phyloP scores from a whole-genome alignment of 1,140 invertebrate species.

The Drosophila yakuba region DNA sequence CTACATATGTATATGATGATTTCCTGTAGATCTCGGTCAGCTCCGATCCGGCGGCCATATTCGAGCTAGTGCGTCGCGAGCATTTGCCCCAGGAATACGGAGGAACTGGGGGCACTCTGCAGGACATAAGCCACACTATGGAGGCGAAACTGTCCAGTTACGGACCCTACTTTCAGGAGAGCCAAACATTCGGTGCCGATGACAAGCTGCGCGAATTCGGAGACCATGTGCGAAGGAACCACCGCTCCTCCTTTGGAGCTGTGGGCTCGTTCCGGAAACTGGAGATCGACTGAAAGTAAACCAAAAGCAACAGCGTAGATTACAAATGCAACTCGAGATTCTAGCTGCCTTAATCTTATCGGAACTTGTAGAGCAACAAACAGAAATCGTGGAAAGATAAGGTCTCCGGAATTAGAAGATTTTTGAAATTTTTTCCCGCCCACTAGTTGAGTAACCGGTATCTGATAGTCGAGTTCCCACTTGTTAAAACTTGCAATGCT shows the following conservation, averaged over 20 bases:
- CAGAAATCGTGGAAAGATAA: too few species aligned
- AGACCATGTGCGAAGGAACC: slow-evolving; percentile 74
- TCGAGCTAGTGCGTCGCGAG: slow-evolving; percentile 85
- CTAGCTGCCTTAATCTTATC: slow-evolving; percentile 1
- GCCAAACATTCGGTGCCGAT: slow-evolving; percentile 85
- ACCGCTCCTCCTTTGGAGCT: slow-evolving; percentile 86
- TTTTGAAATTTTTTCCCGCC: too few species aligned
- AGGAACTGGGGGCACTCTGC: slow-evolving; percentile 84
- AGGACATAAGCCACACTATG: slow-evolving; percentile 85
- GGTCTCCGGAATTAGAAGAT: too few species aligned
- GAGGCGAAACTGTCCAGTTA: slow-evolving; percentile 85
- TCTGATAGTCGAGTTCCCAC: too few species aligned
- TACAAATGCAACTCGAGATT: slow-evolving; percentile 2
- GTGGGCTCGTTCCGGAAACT: slow-evolving; percentile 86
- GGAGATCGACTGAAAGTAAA: slow-evolving; percentile 63
- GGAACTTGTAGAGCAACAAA: too few species aligned
- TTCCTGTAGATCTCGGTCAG: slow-evolving; percentile 66
- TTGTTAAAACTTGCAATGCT: too few species aligned
- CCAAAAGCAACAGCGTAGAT: neutral
- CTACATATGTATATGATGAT: too few species aligned
- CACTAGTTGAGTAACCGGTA: too few species aligned
- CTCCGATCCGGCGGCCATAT: slow-evolving; percentile 80
- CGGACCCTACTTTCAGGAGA: slow-evolving; percentile 85
- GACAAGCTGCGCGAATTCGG: slow-evolving; percentile 86
- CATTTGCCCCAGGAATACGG: slow-evolving; percentile 87